These are phyloP conservation scores for Tiliqua scincoides DNA, from an alignment of 2,113 vertebrate genomes.

Conservation along the genomic window DNA sequence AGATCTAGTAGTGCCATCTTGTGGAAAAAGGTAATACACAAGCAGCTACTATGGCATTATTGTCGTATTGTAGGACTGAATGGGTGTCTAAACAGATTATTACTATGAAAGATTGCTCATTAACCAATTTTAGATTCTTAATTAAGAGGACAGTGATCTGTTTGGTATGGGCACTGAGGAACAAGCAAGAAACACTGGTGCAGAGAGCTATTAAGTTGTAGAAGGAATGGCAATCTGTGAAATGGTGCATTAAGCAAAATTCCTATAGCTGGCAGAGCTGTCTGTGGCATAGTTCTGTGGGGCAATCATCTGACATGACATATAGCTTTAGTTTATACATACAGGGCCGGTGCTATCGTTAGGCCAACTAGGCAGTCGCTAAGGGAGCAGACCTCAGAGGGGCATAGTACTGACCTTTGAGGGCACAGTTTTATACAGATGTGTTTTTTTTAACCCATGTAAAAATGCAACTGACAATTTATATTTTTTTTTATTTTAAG, in stretches of 20 bases:
- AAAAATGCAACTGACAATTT: no score
- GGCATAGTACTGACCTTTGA: no score
- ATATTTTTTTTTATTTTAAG: no score
- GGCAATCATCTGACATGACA: background rate
- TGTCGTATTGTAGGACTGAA: background rate
- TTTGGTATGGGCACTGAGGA: background rate
- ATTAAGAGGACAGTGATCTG: background rate
- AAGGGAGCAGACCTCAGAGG: no score
- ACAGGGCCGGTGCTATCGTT: no score
- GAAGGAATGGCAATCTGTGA: background rate
- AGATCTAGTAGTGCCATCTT: background rate
- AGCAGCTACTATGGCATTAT: background rate
- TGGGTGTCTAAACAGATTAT: background rate
- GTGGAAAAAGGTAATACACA: background rate
- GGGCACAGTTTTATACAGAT: no score
- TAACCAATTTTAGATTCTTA: background rate
- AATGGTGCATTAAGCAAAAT: background rate
- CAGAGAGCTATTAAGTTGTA: background rate
- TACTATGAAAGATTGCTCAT: background rate
- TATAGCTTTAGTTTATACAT: background rate
- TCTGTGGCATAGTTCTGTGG: background rate
- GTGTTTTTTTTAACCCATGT: no score
- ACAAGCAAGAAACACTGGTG: no score
- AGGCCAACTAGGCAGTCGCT: no score
- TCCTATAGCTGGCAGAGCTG: background rate